Base-by-base conservation (phyloP, 2,888 invertebrate species). In the Hyposoter didymator region DNA sequence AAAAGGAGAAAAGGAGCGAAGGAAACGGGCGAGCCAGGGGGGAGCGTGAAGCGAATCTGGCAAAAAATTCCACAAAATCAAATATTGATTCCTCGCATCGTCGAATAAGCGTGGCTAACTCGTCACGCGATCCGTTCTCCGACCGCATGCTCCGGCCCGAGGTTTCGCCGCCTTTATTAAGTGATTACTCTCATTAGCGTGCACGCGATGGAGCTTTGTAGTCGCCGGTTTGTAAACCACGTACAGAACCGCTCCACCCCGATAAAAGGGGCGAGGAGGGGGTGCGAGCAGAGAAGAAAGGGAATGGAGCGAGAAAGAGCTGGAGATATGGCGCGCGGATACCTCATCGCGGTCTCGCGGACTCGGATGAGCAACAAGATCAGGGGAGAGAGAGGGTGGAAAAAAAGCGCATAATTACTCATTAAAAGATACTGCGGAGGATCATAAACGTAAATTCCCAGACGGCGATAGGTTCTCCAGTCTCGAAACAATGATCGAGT, bases 161-260 rank as follows among this genome's bases (percentile, higher is more conserved):
- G 84, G 86, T 86, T 84, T 85, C 79, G 82, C 90, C 89, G 91
- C 90, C 91, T 92, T 93, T 93, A 93, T 93, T 93, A 93, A 93
- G 92, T 92, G 93, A 93, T 93, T 93, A 93, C 92, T 92, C 93
- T 93, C 93, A 93, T 93, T 93, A 93, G 92, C 88, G 87, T 90
- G 93, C 93, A 93, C 93, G 93, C 93, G 93, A 93, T 93, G 91
- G 74, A 90, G 91, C 91, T 92, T 92, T 92, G 91, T 81, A 84
- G 88, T 84, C 74, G 83, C 85, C 81, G 79, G 73, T 85, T 84
- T 59, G 73, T 78, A 52, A 52, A 32, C 47, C 67, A 78, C 47
- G 78, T 59, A 78, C 82, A 72, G 45, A 73, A 59, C 45, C 52
- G 76, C 84, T 80, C 80, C 72, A 76, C 80, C 84, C 75, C 47